Conservation (phyloP, 2,888 invertebrate genomes). For the Trissolcus japonicus region DNA sequence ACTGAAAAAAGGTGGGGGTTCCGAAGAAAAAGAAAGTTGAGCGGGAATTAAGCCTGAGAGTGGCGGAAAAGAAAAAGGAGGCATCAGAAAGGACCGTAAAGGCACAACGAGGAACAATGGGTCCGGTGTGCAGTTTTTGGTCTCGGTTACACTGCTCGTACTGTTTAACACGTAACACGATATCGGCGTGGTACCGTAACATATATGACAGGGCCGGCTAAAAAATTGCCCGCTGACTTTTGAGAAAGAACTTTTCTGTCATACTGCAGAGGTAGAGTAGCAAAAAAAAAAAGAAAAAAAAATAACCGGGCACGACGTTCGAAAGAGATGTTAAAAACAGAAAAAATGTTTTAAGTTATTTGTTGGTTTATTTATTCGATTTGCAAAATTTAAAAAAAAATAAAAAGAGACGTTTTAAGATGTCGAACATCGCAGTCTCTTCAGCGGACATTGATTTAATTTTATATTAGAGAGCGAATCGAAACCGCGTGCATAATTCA, state of each 20-base stretch:
- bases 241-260: conserved; percentile 41
- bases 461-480: no score
- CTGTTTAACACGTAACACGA: conserved; percentile 73
- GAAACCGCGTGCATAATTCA: no score
- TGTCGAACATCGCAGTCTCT: no score
- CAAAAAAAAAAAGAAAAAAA: no score
- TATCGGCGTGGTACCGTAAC: conserved; percentile 62
- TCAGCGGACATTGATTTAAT: no score
- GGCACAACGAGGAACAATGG: conserved; percentile 63
- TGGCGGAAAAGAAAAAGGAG: conserved; percentile 50
- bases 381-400: no score
- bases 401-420: no score
- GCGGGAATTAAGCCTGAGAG: conserved; percentile 46
- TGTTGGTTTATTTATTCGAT: no score
- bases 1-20: conserved; percentile 15
- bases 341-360: no score
- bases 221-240: conserved; percentile 43
- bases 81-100: conserved; percentile 31
- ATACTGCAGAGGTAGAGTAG: not conserved
- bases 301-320: no score
- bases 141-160: conserved; percentile 68
- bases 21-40: conserved; percentile 38
- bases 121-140: conserved; percentile 66
- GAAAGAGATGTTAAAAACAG: no score
- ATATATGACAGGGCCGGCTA: conserved; percentile 42